Evolutionary conservation across 2,888 invertebrate species (phyloP), one percentile per base, ranked within the genome.

Genomic region (Coenonympha glycerion): DNA sequence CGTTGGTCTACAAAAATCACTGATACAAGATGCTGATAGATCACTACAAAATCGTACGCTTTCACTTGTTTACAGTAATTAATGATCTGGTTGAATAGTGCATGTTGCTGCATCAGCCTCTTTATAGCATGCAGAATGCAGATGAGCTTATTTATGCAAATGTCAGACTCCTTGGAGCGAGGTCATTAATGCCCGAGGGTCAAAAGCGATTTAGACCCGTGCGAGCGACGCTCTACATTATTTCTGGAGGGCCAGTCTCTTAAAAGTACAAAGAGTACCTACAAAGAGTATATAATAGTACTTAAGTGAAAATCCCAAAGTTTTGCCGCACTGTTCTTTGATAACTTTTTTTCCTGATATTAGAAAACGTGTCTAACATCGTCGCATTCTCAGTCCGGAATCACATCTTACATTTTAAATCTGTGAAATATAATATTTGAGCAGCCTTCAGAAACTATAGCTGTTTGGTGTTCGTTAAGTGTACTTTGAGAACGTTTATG

Each of bases 101-200:
- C 78, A 80, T 83, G 81, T 81, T 81, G 82, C 79, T 78, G 80
- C 81, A 81, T 76, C 75, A 76, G 71, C 71, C 73, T 65, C 72
- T 73, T 72, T 65, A 78, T 15, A 33, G 15, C 79, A 80, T 74
- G 76, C 71, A 76, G 82, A 81, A 82, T 82, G 81, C 79, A 81
- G 78, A 82, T 81, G 82, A 81, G 81, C 76, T 80, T 81, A 80
- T 81, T 81, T 81, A 82, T 81, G 82, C 79, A 79, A 81, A 82
- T 82, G 73, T 65, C 9, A n/a, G 36, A 63, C 69, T 75, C 74
- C 69, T 71, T 68, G 64, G 60, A 64, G 69, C 68, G 15, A 6
- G 8, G 16, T 33, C 31, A 33, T 33, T 16, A 36, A 19, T 21
- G 36, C 36, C 36, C 19, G 36, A 36, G 36, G 36, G 19, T 36